Base-by-base conservation (phyloP, 2,888 invertebrate species). In the Athalia cordata region DNA sequence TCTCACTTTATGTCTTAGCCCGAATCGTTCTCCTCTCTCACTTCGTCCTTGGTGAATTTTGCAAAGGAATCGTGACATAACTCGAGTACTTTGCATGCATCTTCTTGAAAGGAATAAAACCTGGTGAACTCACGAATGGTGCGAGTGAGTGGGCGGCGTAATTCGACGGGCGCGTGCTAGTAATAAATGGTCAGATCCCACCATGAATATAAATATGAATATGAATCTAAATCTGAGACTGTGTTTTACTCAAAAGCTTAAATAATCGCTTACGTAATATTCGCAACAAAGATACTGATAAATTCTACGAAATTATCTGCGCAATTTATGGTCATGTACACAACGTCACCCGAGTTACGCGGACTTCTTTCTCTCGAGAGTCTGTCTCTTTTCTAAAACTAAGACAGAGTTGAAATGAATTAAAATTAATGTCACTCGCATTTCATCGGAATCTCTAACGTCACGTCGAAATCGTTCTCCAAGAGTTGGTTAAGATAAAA, bases 71-170 rank as follows among this genome's bases (percentile, higher is more conserved):
- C 57, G 72, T 72, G 72, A 72, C 72, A 47, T 72, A 72, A 72
- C 59, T 72, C 59, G 11, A 13, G 72, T 72, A 72, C 72, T 72
- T 72, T 72, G 59, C 72, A 72, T 72, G 72, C 59, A 72, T 72
- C 72, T 29, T 29, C 29, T 72, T 59, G 72, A 59, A 72, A 72
- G 57, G 72, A 72, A 57, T 72, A 72, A 72, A 62, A 72, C 29
- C 29, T 29, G 59, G 59, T 9, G 59, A 72, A 72, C 9, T 55
- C 43, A 47, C 7, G 13, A 47, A 45, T 1, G 45, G 11, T 59
- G 57, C 8, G 55, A 29, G 45, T 11, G 57, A 72, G 70, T 72
- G 72, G 72, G 57, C 47, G 57, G 72, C 59, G 72, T 72, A 72
- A 72, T 72, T 72, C 72, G 72, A 72, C 72, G 57, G 47, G 15